A percentile compares a stretch with the other conserved stretches of the same genome.
These are phyloP conservation scores for Sibirionetta formosa DNA, from an alignment of 2,797 vertebrate species.

Conservation along the genomic window DNA sequence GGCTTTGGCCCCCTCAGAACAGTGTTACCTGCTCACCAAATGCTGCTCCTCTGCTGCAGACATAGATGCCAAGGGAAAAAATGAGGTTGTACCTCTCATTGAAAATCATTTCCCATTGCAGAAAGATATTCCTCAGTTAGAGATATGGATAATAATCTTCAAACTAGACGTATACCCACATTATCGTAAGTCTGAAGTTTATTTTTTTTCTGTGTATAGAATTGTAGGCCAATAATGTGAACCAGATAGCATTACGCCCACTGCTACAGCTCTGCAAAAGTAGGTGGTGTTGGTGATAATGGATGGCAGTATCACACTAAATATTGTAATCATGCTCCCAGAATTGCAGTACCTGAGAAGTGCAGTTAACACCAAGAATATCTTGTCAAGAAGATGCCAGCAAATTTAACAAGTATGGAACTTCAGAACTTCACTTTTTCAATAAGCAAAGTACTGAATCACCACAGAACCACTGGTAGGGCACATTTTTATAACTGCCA, in stretches of 20 bases:
- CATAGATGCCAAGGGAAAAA: not conserved
- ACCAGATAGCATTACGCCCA: slow-evolving; percentile 79
- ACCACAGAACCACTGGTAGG: not conserved
- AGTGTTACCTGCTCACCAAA: not conserved
- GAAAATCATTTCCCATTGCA: not conserved
- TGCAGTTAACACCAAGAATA: slow-evolving; percentile 75
- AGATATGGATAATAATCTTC: not conserved
- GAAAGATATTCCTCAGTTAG: not conserved
- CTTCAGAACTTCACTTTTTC: slow-evolving; percentile 70
- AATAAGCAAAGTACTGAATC: slow-evolving; percentile 56
- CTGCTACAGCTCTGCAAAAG: slow-evolving; percentile 78
- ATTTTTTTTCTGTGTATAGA: slow-evolving; percentile 11
- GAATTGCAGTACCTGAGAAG: slow-evolving; percentile 83
- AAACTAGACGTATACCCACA: not conserved
- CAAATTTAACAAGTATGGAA: slow-evolving; percentile 69
- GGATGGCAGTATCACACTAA: slow-evolving; percentile 83
- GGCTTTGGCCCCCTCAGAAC: not conserved
- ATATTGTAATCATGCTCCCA: slow-evolving; percentile 80
- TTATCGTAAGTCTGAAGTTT: not conserved
- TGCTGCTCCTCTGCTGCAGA: not conserved
- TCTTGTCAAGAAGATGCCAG: slow-evolving; percentile 66
- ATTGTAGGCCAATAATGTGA: slow-evolving; percentile 73
- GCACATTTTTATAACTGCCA: not conserved
- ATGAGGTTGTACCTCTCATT: not conserved
- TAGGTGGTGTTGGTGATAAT: slow-evolving; percentile 79